Conservation (phyloP, 2,888 invertebrate genomes). For the Drosophila kanekoi region DNA sequence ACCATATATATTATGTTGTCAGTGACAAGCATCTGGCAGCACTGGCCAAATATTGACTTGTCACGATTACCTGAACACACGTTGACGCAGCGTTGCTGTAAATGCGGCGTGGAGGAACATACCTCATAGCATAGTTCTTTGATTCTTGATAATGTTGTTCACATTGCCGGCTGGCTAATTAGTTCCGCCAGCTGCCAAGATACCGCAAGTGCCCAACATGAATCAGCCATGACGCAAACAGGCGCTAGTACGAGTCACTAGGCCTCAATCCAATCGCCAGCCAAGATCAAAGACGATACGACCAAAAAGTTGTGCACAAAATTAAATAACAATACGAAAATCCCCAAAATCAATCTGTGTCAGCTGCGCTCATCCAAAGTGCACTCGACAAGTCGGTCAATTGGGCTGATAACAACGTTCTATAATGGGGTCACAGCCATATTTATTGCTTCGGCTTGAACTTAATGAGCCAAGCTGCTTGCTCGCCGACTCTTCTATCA, state of each 20-base stretch:
- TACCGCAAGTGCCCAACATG: slow-evolving; percentile 20
- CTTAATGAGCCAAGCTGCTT: too few species aligned
- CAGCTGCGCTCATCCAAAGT: too few species aligned
- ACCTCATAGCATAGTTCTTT: slow-evolving; percentile 8
- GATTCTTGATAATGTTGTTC: slow-evolving; percentile 9
- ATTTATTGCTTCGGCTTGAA: too few species aligned
- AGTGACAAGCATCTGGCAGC: too few species aligned
- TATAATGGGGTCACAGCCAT: background rate
- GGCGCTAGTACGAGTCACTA: slow-evolving; percentile 5
- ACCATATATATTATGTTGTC: slow-evolving; percentile 2
- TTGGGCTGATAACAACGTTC: background rate
- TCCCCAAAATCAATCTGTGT: background rate
- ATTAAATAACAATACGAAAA: slow-evolving; percentile 11
- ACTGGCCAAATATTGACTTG: slow-evolving; percentile 43
- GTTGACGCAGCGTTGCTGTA: slow-evolving; percentile 26
- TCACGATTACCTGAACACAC: slow-evolving; percentile 18
- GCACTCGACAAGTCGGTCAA: slow-evolving; percentile 5
- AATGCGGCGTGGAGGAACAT: slow-evolving; percentile 18
- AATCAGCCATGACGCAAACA: slow-evolving; percentile 48
- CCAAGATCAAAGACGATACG: background rate
- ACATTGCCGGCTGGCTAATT: background rate
- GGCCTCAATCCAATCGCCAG: slow-evolving; percentile 8
- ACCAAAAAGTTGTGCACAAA: slow-evolving; percentile 7
- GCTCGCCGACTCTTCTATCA: too few species aligned
- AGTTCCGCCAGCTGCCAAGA: slow-evolving; percentile 6